Base-by-base conservation (phyloP, 2,113 vertebrate species). In the Onychostruthus taczanowskii region DNA sequence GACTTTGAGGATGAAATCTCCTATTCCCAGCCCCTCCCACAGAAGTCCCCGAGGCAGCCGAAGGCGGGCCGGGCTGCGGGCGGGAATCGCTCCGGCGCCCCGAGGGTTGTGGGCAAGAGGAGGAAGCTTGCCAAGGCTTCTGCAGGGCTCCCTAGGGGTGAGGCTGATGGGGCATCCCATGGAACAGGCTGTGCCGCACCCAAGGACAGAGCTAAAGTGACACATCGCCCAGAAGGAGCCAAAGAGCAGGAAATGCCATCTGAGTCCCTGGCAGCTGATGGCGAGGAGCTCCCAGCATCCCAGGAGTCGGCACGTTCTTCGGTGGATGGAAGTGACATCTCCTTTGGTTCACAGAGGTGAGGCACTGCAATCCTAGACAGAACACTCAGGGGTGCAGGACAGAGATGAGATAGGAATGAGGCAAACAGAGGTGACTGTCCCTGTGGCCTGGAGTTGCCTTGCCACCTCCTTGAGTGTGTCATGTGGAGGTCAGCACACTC, bases 221-320 rank as follows among this genome's bases (percentile, higher is more conserved):
- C 59, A 56, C n/a, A 22, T 49, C 63, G 47, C n/a, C 68, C 21
- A 37, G 23, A 20, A 59, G 58, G 31, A 75, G 56, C 33, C 86
- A 55, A 64, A 55, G 93, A 82, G 81, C 87, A 76, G 12, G 33
- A 77, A 13, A 44, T 22, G 33, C 41, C 77, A 5, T 41, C 47
- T 50, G 52, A 10, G 11, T 46, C 75, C 16, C 39, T 75, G 37
- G 35, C 13, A 67, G 59, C 20, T 30, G 46, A 83, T 39, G 95
- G 92, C 6, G 86, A 96, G 11, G 97, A 98, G 20, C 97, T 98
- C 35, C 97, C 97, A 0, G 96, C 97, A 31, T 99, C 99, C 11
- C 99, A 99, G 96, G 97, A 97, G 31, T 98, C 98, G 4, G 79
- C 92, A 43, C 82, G 95, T 24, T 98, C 98, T 37, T 99, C 98